Evolutionary conservation across 2,888 invertebrate genomes (phyloP), one percentile per base, ranked within the genome.

Genomic region (Pheosia tremula): DNA sequence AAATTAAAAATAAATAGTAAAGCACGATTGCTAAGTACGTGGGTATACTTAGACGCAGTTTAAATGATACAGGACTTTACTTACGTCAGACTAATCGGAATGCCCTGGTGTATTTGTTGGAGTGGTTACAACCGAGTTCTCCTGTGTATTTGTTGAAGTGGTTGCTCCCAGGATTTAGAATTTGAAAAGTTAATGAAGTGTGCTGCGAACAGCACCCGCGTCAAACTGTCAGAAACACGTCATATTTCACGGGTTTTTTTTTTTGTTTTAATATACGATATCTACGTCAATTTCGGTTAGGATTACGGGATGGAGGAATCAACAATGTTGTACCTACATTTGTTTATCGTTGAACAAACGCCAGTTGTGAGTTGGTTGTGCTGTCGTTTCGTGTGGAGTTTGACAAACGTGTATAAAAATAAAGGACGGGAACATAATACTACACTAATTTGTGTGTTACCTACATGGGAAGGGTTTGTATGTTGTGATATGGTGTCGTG

Each of bases 221-320:
- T 92, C 92, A 92, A 85, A 77, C 86, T 90, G 91, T 91, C 93
- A 90, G 78, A 87, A 87, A 81, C 90, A 91, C 85, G 86, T 91
- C 90, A 92, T 87, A 89, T 86, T 88, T 85, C 79, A 82, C 83
- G 78, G 81, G 79, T 80, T 82, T 86, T 84, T 86, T 84, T 86
- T 85, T 84, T 85, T 86, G 84, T 80, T 53, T 53, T 53, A 24
- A 24, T 24, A 76, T 66, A 66, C 79, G 79, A 83, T 80, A 84
- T 82, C 84, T 71, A 83, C 85, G 88, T 89, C 87, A 74, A 81
- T 80, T 83, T 68, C 78, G 78, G 79, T 90, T 83, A 84, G 81
- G 78, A 78, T 85, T 80, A 83, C 75, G 72, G 68, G 72, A 77
- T 65, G 72, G 75, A 78, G 61, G 69, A 75, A 75, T 77, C 41